phyloP scores from a whole-genome alignment of 2,797 vertebrate genomes.

The Carapus acus region DNA sequence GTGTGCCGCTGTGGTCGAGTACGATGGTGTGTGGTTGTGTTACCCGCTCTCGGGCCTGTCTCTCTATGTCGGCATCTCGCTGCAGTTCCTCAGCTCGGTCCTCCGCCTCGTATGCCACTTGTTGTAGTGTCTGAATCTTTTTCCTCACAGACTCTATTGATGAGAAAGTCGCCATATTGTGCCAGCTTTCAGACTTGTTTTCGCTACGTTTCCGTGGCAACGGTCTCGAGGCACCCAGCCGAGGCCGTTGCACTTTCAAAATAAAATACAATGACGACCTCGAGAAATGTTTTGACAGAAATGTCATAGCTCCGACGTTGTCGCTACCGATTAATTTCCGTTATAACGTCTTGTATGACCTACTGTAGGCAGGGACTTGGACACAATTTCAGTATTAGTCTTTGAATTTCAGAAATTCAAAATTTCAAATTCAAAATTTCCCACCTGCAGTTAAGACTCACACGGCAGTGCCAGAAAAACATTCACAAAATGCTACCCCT shows the following conservation, averaged over 20 bases:
- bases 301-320: too few species aligned
- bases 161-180: conserved; percentile 65
- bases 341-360: too few species aligned
- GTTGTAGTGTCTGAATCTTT: conserved; percentile 82
- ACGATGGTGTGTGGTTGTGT: conserved; percentile 7
- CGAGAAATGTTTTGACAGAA: too few species aligned
- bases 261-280: neutral
- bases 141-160: conserved; percentile 79
- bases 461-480: too few species aligned
- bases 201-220: conserved; percentile 37
- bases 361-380: too few species aligned
- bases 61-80: conserved; percentile 73
- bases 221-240: neutral
- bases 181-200: neutral
- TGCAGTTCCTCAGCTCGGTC: conserved; percentile 74
- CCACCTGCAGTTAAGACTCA: too few species aligned
- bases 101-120: conserved; percentile 77
- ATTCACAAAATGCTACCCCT: too few species aligned
- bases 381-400: too few species aligned
- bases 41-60: conserved; percentile 73
- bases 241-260: neutral
- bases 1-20: neutral
- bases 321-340: too few species aligned
- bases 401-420: too few species aligned
- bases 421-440: too few species aligned